Conservation (phyloP, 2,113 vertebrate genomes). For the Rhinolophus sinicus region DNA sequence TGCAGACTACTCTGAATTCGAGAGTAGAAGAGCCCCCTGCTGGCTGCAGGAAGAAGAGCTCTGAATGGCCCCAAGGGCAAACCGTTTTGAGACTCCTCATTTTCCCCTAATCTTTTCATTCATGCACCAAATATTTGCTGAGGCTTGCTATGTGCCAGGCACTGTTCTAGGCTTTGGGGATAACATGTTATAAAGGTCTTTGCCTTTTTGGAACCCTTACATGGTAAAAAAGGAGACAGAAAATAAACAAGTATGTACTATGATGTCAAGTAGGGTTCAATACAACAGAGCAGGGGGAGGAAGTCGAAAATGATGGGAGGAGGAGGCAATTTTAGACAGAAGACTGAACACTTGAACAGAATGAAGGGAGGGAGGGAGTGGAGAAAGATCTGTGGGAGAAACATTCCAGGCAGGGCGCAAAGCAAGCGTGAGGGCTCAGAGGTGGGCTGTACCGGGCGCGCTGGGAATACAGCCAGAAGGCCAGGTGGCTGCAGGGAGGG, state of each 20-base stretch:
- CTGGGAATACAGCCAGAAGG: not conserved
- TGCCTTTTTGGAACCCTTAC: not conserved
- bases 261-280: not conserved
- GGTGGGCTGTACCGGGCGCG: accelerated
- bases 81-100: not conserved
- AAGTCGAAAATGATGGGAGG: not conserved
- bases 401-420: not conserved
- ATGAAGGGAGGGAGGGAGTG: not conserved
- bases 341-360: not conserved
- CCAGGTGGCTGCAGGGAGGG: not conserved
- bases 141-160: not conserved
- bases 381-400: not conserved
- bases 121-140: not conserved
- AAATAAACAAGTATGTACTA: not conserved
- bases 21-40: slow-evolving; percentile 76
- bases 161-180: not conserved
- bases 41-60: slow-evolving; percentile 38
- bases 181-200: not conserved
- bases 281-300: not conserved
- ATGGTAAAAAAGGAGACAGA: not conserved
- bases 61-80: accelerated
- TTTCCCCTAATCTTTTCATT: not conserved
- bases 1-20: not conserved
- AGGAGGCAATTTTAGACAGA: not conserved
- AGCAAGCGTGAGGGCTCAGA: not conserved